Conservation (phyloP, 2,113 vertebrate species). For the Megaceryle torquata region DNA sequence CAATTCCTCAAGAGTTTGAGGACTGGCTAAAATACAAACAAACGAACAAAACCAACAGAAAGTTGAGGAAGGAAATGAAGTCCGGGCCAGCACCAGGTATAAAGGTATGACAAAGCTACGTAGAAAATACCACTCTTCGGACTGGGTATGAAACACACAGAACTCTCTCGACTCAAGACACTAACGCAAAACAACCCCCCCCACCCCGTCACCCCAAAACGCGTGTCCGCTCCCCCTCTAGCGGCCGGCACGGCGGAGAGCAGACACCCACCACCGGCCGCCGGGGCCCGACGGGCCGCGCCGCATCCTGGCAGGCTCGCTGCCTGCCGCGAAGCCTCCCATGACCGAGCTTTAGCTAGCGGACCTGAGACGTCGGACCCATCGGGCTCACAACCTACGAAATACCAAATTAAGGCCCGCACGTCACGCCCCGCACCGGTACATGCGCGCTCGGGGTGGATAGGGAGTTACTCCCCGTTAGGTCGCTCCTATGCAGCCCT, state of each 20-base stretch:
- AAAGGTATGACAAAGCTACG: fast-evolving
- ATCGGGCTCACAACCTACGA: background rate
- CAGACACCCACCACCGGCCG: background rate
- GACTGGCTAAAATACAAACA: too few species aligned
- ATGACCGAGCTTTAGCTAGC: too few species aligned
- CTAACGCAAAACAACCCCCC: too few species aligned
- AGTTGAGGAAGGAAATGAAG: background rate
- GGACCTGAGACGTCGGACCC: background rate
- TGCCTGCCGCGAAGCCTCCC: background rate
- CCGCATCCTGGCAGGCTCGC: background rate
- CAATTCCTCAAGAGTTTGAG: background rate
- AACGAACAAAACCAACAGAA: background rate
- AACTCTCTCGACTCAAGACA: fast-evolving
- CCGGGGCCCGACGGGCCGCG: background rate
- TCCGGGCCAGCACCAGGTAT: fast-evolving
- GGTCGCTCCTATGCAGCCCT: background rate
- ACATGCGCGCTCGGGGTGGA: background rate
- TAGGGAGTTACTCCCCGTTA: fast-evolving
- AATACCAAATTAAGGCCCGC: background rate
- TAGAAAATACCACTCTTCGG: background rate
- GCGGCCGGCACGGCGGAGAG: background rate
- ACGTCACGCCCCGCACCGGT: background rate
- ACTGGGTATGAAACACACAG: fast-evolving
- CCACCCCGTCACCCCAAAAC: background rate
- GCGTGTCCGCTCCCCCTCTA: background rate